phyloP scores from a whole-genome alignment of 92 coral and sea anemone genomes.

The Parazoanthus atlanticus region DNA sequence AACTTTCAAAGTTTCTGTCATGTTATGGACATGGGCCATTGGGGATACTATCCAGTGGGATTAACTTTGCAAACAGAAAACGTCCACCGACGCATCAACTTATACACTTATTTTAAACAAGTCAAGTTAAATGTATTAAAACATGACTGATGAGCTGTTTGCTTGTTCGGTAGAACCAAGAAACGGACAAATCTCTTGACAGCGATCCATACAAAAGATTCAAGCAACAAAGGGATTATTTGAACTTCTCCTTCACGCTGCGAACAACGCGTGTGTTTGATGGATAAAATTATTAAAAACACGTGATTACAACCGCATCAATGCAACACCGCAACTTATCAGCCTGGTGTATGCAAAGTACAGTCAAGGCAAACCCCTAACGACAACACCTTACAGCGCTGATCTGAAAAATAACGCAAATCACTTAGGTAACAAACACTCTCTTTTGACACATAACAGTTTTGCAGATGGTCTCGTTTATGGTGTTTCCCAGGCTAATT shows the following conservation, averaged over 20 bases:
- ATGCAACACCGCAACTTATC: not conserved
- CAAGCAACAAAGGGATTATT: not conserved
- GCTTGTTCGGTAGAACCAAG: not conserved
- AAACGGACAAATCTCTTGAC: not conserved
- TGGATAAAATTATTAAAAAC: not conserved
- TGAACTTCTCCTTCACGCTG: not conserved
- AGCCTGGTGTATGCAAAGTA: not conserved
- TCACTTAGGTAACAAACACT: conserved; percentile 27
- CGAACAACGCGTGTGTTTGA: conserved; percentile 2
- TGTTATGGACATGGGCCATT: no score
- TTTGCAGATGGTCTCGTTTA: conserved; percentile 1
- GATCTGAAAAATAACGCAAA: not conserved
- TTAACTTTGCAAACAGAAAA: not conserved
- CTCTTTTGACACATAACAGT: not conserved
- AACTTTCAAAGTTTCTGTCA: no score
- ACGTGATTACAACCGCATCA: not conserved
- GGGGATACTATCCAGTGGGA: not conserved
- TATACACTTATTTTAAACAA: not conserved
- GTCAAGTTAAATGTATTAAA: not conserved
- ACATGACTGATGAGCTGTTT: not conserved
- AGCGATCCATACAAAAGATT: not conserved
- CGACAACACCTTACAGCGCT: not conserved
- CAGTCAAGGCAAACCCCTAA: not conserved
- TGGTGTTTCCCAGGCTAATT: not conserved
- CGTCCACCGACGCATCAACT: not conserved